Evolutionary conservation across 2,888 invertebrate genomes (phyloP).

Genomic region (Thyatira batis): DNA sequence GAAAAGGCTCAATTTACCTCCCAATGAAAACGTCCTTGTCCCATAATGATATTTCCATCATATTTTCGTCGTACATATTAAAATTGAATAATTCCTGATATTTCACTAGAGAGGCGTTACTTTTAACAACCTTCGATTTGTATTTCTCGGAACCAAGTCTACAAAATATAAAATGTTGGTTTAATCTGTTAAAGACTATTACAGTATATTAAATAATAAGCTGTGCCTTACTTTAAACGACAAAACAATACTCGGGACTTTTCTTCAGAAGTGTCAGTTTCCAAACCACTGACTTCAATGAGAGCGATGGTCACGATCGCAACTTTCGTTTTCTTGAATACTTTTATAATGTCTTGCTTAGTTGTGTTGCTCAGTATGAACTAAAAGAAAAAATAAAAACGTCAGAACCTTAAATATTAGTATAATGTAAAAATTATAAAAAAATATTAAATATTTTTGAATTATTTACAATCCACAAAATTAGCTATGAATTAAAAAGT

Average conservation of each 20-base stretch:
- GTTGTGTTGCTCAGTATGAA: conserved; percentile 64
- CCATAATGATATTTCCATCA: conserved; percentile 93
- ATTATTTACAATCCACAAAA: too few relatives aligned
- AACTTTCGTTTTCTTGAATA: conserved; percentile 52
- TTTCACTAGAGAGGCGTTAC: conserved; percentile 78
- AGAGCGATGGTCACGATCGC: conserved; percentile 95
- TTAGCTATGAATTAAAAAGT: too few relatives aligned
- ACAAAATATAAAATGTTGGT: conserved; percentile 22
- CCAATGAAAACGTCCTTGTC: conserved; percentile 85
- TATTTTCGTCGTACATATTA: conserved; percentile 94
- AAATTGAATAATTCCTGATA: conserved; percentile 98
- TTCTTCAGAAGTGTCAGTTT: conserved; percentile 89
- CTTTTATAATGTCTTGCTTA: conserved; percentile 44
- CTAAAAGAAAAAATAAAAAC: conserved; percentile 36
- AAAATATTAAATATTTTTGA: too few relatives aligned
- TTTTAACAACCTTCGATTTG: conserved; percentile 92
- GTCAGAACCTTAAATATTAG: not conserved
- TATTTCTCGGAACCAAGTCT: conserved; percentile 97
- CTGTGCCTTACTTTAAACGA: conserved; percentile 88
- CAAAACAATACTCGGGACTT: conserved; percentile 92
- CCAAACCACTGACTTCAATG: conserved; percentile 93
- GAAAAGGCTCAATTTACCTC: conserved; percentile 65
- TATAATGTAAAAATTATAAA: too few relatives aligned
- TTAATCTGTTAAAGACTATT: not conserved
- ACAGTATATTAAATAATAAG: not conserved